Conservation (phyloP, 2,888 invertebrate species). For the Athripsodes cinereus region DNA sequence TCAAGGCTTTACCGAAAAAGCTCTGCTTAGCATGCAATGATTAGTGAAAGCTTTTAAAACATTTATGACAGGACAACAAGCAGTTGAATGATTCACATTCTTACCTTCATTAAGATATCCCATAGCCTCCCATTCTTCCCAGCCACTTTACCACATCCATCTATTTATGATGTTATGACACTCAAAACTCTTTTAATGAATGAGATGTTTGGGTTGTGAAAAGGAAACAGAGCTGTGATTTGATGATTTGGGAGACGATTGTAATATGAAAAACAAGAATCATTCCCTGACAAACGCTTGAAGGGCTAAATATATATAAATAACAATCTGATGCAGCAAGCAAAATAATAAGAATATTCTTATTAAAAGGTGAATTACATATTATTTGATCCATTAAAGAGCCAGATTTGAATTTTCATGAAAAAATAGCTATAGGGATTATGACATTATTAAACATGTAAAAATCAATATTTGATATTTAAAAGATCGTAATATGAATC, state of each 20-base stretch:
- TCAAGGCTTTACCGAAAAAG: not conserved
- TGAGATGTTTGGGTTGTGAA: slow-evolving; percentile 12
- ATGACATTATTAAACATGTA: too few relatives aligned
- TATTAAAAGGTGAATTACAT: too few relatives aligned
- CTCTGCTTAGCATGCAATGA: slow-evolving; percentile 20
- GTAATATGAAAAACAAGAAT: slow-evolving; percentile 40
- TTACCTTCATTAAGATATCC: slow-evolving; percentile 20
- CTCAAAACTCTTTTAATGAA: slow-evolving; percentile 9
- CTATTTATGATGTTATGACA: slow-evolving; percentile 9
- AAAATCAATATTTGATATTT: too few relatives aligned
- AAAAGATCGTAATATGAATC: too few relatives aligned
- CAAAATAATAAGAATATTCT: too few relatives aligned
- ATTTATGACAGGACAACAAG: slow-evolving; percentile 17
- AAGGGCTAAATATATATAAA: slow-evolving; percentile 36
- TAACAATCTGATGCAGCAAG: too few relatives aligned
- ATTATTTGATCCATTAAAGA: too few relatives aligned
- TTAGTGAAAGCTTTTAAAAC: slow-evolving; percentile 20
- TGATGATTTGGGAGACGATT: slow-evolving; percentile 22
- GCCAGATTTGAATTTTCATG: too few relatives aligned
- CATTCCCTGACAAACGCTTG: slow-evolving; percentile 63
- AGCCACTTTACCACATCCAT: not conserved
- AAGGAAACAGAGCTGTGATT: slow-evolving; percentile 13
- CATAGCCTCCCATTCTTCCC: slow-evolving; percentile 5
- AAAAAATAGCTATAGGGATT: too few relatives aligned
- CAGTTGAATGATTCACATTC: slow-evolving; percentile 19